These are phyloP conservation scores for Pampusana beccarii DNA, from an alignment of 2,113 vertebrate species.

Conservation along the genomic window DNA sequence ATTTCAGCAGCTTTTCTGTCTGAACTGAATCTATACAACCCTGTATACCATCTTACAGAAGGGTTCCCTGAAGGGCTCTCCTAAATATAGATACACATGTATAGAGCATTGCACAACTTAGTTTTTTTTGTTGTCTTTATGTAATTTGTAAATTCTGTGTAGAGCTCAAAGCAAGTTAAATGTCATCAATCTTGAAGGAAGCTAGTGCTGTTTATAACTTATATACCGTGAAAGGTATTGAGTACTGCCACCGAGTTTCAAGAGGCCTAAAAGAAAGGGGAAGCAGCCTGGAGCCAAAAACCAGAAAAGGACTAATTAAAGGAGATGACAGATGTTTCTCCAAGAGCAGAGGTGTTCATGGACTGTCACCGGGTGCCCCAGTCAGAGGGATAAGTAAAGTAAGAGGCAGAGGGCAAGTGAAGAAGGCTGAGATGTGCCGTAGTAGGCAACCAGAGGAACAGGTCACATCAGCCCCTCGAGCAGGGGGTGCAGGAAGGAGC, in stretches of 20 bases:
- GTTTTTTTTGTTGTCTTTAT: background rate
- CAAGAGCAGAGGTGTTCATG: rapidly evolving
- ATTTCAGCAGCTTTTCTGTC: background rate
- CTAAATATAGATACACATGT: background rate
- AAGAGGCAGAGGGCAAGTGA: background rate
- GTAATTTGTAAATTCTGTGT: conserved; percentile 10
- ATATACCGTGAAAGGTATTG: background rate
- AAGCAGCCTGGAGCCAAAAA: background rate
- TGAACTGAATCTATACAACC: background rate
- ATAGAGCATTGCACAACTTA: background rate
- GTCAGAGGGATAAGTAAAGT: background rate
- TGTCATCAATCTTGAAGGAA: conserved; percentile 27
- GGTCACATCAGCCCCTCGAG: background rate
- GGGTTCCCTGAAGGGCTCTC: background rate
- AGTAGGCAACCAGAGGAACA: background rate
- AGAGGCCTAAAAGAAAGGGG: background rate
- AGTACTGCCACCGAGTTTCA: background rate
- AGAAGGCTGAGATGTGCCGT: rapidly evolving
- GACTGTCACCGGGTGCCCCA: background rate
- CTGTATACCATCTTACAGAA: background rate
- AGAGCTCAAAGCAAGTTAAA: conserved; percentile 15
- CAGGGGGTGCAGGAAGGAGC: background rate
- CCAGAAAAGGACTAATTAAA: background rate
- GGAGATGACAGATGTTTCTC: background rate
- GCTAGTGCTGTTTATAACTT: background rate